These are phyloP conservation scores for Plebejus argus DNA, from an alignment of 2,888 invertebrate genomes.

Conservation along the genomic window DNA sequence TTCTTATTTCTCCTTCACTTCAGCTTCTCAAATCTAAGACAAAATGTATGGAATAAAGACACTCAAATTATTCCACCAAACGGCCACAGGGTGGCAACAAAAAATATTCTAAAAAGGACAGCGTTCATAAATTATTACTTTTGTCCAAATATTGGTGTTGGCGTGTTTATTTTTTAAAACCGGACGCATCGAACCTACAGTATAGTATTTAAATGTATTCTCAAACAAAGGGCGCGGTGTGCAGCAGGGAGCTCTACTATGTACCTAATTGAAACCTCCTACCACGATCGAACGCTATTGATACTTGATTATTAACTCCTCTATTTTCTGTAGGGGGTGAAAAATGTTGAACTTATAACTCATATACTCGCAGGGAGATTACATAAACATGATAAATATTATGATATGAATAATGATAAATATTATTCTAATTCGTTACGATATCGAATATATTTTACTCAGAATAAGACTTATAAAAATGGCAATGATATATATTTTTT, in stretches of 20 bases:
- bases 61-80: constrained; percentile 27
- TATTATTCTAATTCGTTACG: background rate
- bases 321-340: background rate
- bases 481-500: background rate
- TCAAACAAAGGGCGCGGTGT: constrained; percentile 71
- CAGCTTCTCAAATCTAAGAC: background rate
- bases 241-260: constrained; percentile 66
- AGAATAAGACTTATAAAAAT: background rate
- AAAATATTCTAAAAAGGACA: constrained; percentile 49
- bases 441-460: background rate
- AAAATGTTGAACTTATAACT: background rate
- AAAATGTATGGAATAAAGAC: constrained; percentile 13
- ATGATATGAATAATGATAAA: too few species aligned
- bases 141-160: constrained; percentile 63
- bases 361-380: background rate
- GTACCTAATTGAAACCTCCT: constrained; percentile 71
- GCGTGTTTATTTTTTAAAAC: constrained; percentile 60
- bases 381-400: background rate
- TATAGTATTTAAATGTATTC: constrained; percentile 74
- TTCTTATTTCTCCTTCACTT: too few species aligned
- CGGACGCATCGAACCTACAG: constrained; percentile 61
- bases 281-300: constrained; percentile 49
- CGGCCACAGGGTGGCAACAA: constrained; percentile 43
- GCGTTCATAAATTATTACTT: constrained; percentile 64
- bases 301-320: constrained; percentile 50